Evolutionary conservation across 1,140 invertebrate species (phyloP).

Genomic region (Triops cancriformis): DNA sequence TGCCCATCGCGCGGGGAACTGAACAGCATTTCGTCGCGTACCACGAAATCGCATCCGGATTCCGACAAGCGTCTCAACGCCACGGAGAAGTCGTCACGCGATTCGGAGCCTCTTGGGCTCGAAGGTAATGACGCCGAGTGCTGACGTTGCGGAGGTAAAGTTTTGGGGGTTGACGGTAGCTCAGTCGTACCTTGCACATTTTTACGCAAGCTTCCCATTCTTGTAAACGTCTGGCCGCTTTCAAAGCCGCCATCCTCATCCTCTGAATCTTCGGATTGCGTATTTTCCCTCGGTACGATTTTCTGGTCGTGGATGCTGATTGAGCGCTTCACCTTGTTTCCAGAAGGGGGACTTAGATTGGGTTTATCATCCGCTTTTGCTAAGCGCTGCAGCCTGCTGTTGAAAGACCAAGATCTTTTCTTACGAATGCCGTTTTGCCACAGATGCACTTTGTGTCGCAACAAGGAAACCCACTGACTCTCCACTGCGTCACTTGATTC

Average conservation of each 20-base stretch:
- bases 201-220: slow-evolving; percentile 20
- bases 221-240: slow-evolving; percentile 1
- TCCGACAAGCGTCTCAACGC: not conserved
- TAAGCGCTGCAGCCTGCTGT: not conserved
- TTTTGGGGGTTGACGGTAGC: not conserved
- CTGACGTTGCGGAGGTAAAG: not conserved
- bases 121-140: not conserved
- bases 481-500: not conserved
- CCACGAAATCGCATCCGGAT: not conserved
- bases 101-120: not conserved
- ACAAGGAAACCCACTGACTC: not conserved
- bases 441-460: not conserved
- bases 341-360: not conserved
- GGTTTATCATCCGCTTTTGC: not conserved
- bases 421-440: not conserved
- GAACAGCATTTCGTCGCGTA: not conserved
- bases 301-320: not conserved
- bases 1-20: not conserved
- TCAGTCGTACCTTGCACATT: not conserved
- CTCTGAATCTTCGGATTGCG: slow-evolving; percentile 7
- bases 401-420: not conserved
- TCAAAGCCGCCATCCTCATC: slow-evolving; percentile 22
- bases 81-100: not conserved
- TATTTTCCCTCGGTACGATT: not conserved
- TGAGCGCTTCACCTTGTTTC: not conserved